Conservation (phyloP, 2,888 invertebrate species). For the Philereme transversata region DNA sequence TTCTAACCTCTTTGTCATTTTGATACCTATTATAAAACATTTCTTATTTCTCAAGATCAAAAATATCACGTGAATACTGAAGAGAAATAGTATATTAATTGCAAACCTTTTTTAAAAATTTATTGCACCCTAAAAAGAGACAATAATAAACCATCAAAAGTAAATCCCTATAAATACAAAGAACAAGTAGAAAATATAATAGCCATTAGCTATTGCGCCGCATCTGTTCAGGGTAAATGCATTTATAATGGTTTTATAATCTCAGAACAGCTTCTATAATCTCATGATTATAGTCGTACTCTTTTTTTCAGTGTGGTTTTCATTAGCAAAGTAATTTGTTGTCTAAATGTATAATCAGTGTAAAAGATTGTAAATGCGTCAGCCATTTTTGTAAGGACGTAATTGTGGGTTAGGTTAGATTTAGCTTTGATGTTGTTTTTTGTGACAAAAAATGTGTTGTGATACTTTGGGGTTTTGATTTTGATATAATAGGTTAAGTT, state of each 20-base stretch:
- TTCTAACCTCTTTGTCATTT: too few species aligned
- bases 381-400: conserved; percentile 64
- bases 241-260: conserved; percentile 80
- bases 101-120: conserved; percentile 17
- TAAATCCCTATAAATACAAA: conserved; percentile 13
- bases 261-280: conserved; percentile 64
- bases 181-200: conserved; percentile 45
- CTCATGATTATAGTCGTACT: conserved; percentile 68
- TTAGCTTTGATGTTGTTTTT: conserved; percentile 27
- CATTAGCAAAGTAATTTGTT: conserved; percentile 67
- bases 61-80: conserved; percentile 1
- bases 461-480: conserved; percentile 12
- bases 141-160: conserved; percentile 17
- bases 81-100: conserved; percentile 13
- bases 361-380: conserved; percentile 58
- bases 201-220: conserved; percentile 55
- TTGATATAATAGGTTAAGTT: conserved; percentile 7
- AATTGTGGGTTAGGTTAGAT: conserved; percentile 63
- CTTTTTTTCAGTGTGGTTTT: conserved; percentile 80
- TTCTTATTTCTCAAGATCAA: too few species aligned
- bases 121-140: conserved; percentile 2
- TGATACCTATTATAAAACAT: too few species aligned
- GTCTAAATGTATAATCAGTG: conserved; percentile 68
- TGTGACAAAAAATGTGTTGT: conserved; percentile 26
- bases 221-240: conserved; percentile 76